Conservation (phyloP, 2,888 invertebrate species). For the Rotaria macrura region DNA sequence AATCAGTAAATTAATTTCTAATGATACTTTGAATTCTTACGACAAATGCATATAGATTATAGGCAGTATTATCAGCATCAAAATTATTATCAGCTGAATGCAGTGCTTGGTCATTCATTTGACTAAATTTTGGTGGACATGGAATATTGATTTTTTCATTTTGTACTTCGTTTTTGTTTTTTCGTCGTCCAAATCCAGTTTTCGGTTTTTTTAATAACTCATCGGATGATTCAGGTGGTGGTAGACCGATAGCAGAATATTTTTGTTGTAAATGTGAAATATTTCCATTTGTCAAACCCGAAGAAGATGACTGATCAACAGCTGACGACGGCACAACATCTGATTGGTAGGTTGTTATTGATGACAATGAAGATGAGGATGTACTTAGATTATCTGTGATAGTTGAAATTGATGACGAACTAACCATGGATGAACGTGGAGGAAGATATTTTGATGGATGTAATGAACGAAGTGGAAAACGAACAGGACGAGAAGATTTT, state of each 20-base stretch:
- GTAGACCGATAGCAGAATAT: neutral
- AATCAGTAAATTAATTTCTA: neutral
- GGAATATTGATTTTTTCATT: neutral
- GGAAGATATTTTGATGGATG: slow-evolving; percentile 76
- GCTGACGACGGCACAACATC: neutral
- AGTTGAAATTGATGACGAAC: neutral
- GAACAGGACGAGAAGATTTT: slow-evolving; percentile 81
- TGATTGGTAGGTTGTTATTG: neutral
- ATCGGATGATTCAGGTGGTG: neutral
- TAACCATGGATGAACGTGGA: slow-evolving; percentile 49
- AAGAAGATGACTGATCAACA: neutral
- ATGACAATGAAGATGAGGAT: neutral
- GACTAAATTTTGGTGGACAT: neutral
- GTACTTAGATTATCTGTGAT: neutral
- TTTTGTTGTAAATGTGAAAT: neutral
- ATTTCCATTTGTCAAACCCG: neutral
- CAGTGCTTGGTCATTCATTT: neutral
- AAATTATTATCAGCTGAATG: neutral
- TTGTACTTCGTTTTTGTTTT: neutral
- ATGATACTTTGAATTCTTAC: neutral
- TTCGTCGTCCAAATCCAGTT: neutral
- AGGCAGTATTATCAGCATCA: slow-evolving; percentile 15
- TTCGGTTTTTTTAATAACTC: neutral
- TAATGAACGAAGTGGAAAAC: slow-evolving; percentile 73
- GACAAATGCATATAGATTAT: neutral